A percentile compares a stretch with the other conserved stretches of the same genome.
phyloP scores from a whole-genome alignment of 2,888 invertebrate species.

The Nomada fucata region DNA sequence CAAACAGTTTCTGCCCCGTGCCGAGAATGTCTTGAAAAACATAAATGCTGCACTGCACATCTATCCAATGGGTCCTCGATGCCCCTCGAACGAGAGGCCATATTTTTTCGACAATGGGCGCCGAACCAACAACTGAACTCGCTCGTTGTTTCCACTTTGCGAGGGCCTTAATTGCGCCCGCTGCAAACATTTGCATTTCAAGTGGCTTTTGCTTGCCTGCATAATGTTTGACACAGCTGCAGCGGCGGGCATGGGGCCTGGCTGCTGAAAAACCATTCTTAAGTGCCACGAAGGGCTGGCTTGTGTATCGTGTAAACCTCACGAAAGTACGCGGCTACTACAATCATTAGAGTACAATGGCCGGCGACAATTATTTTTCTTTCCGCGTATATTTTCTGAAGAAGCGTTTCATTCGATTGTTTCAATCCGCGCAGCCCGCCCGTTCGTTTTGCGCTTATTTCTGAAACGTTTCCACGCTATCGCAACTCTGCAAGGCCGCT shows the following conservation, averaged over 20 bases:
- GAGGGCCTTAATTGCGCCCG: conserved; percentile 76
- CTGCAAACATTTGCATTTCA: conserved; percentile 78
- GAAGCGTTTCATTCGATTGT: conserved; percentile 8
- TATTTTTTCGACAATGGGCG: conserved; percentile 46
- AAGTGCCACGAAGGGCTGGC: conserved; percentile 60
- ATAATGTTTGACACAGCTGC: conserved; percentile 76
- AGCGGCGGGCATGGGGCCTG: conserved; percentile 37
- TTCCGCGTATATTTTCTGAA: too few species aligned
- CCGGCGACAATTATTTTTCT: background rate
- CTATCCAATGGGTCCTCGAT: too few species aligned
- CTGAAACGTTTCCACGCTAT: conserved; percentile 19
- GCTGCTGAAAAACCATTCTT: conserved; percentile 27
- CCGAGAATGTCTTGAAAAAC: too few species aligned
- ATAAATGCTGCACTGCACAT: too few species aligned
- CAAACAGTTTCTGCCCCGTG: too few species aligned
- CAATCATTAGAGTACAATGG: conserved; percentile 17
- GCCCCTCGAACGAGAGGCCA: conserved; percentile 20
- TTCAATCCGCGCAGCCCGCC: background rate
- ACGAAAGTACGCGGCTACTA: conserved; percentile 19
- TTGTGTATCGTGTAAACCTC: conserved; percentile 29
- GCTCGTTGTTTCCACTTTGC: conserved; percentile 51
- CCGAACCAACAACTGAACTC: conserved; percentile 45
- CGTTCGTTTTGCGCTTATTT: conserved; percentile 6
- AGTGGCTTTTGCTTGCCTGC: conserved; percentile 73
- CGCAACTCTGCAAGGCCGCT: background rate